Conservation (phyloP, 92 coral and sea anemone genomes). For the Phenganax stokvisi region DNA sequence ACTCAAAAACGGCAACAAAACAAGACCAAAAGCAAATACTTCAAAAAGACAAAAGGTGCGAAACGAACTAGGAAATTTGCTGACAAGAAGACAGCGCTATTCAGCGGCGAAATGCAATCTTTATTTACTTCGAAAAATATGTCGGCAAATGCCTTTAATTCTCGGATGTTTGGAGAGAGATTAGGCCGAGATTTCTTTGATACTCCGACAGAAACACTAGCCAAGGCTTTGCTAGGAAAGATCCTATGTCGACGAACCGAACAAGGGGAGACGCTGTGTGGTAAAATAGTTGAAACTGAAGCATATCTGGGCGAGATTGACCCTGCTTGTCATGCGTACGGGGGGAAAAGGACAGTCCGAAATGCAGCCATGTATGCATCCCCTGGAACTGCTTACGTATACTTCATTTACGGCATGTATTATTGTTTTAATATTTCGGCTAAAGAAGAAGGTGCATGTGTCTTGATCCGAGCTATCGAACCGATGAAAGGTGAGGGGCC, state of each 20-base stretch:
- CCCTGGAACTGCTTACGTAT: constrained; percentile 91
- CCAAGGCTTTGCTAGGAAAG: constrained; percentile 75
- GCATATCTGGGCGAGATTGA: constrained; percentile 83
- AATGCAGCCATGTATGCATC: constrained; percentile 69
- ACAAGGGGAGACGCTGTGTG: constrained; percentile 63
- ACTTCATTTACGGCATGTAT: constrained; percentile 92
- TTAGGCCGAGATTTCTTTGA: constrained; percentile 58
- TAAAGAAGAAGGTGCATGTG: constrained; percentile 81
- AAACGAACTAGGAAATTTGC: constrained; percentile 5
- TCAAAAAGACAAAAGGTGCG: background rate
- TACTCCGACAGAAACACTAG: constrained; percentile 59
- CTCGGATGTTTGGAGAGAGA: constrained; percentile 20
- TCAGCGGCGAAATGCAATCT: constrained; percentile 8
- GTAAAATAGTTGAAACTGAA: constrained; percentile 87
- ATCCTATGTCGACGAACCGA: constrained; percentile 63
- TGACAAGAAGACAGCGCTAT: constrained; percentile 14
- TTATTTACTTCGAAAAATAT: background rate
- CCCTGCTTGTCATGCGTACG: constrained; percentile 84
- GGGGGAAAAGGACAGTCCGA: constrained; percentile 70
- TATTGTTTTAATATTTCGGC: constrained; percentile 85
- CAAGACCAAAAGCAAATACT: constrained; percentile 24
- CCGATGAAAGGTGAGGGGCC: constrained; percentile 63
- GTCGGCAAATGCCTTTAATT: background rate
- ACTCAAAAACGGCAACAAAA: background rate
- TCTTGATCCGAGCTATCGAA: constrained; percentile 79